A percentile compares a stretch with the other conserved stretches of the same genome.
phyloP scores from a whole-genome alignment of 2,797 vertebrate species.

The Neosalanx taihuensis region DNA sequence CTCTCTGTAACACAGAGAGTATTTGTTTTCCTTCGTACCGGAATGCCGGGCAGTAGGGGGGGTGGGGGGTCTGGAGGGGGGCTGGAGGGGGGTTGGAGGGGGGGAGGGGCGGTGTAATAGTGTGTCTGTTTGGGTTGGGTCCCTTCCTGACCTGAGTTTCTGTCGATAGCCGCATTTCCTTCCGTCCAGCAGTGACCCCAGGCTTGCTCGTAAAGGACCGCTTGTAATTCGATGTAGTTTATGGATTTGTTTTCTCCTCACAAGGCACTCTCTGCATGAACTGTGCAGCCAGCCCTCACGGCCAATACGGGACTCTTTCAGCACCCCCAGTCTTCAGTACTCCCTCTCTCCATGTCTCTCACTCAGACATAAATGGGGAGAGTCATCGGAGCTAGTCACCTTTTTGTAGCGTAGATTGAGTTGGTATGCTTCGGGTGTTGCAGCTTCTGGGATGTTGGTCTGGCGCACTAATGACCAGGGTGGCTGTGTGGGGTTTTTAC shows the following conservation, averaged over 20 bases:
- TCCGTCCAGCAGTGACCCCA: slow-evolving; percentile 24
- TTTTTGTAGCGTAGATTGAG: background rate
- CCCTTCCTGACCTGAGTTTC: slow-evolving; percentile 26
- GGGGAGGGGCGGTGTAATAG: background rate
- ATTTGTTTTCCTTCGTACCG: slow-evolving; percentile 9
- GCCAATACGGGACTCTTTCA: slow-evolving; percentile 9
- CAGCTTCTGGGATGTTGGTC: slow-evolving; percentile 19
- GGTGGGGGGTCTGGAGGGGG: no score
- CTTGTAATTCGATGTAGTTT: slow-evolving; percentile 41
- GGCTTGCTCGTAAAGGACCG: slow-evolving; percentile 33
- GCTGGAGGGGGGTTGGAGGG: no score
- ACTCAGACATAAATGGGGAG: background rate
- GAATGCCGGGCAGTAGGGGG: slow-evolving; percentile 1
- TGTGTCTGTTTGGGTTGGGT: slow-evolving; percentile 35
- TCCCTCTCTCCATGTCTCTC: background rate
- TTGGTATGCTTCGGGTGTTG: slow-evolving; percentile 22
- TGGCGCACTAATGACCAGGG: slow-evolving; percentile 25
- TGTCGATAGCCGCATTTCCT: slow-evolving; percentile 37
- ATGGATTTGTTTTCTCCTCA: slow-evolving; percentile 39
- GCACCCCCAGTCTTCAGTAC: slow-evolving; percentile 2
- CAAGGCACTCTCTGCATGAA: slow-evolving; percentile 14
- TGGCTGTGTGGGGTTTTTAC: slow-evolving; percentile 42
- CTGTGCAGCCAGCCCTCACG: slow-evolving; percentile 21
- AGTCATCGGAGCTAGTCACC: background rate
- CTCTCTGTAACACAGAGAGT: no score